Evolutionary conservation across 2,888 invertebrate genomes (phyloP), one percentile per base, ranked within the genome.

Genomic region (Oscheius sp.): DNA sequence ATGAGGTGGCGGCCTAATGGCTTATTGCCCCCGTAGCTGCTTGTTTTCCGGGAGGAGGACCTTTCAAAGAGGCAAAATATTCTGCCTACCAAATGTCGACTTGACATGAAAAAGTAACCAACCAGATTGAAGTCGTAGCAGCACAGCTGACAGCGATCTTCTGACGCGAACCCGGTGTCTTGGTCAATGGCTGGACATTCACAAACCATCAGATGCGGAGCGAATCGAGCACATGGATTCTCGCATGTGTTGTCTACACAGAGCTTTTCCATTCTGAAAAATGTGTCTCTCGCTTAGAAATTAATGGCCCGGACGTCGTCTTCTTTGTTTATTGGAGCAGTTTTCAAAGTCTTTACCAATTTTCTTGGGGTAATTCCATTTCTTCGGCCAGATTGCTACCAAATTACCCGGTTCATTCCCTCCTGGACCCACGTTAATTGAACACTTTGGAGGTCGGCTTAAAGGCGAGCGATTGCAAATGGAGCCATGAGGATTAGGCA

Each of bases 111-210:
- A 49, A 16, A 49, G 16, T 2, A 66, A 78, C 83, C 58, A 41
- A 87, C 87, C 77, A 84, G 72, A 55, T 85, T 85, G 70, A 85
- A 88, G 75, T 88, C 87, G 74, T 85, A 88, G 72, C 88, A 88
- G 75, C 88, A 88, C 46, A 88, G 76, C 64, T 88, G 87, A 72
- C 88, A 88, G 23, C 88, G 76, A 69, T 89, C 87, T 49, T 88
- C 88, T 16, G 84, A 84, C 21, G 86, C 88, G 73, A 86, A 87
- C 2, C 87, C 87, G 6, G 87, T 88, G 75, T 88, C 87, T 56
- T 85, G 88, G 72, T 88, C 88, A 55, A 88, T 88, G 41, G 85
- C 76, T 2, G 87, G 77, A 70, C 88, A 88, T 55, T 88, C 88
- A 76, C 88, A 88, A n/a, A 88, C 86, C 88, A 87, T 87, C 21